Evolutionary conservation across 2,797 vertebrate species (phyloP).

Genomic region (Danionella dracula): DNA sequence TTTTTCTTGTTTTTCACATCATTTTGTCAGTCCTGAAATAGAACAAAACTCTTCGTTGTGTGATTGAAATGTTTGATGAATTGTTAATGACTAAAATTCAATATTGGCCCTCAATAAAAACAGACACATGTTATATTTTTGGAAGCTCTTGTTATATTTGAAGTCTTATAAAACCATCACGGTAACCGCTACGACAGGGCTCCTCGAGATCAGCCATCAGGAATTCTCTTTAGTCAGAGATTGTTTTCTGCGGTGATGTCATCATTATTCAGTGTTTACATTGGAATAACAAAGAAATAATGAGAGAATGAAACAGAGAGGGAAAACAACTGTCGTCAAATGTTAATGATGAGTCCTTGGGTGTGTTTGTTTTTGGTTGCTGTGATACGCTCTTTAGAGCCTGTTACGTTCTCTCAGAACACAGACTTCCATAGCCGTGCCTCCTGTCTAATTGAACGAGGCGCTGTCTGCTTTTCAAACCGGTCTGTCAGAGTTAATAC

Average conservation of each 20-base stretch:
- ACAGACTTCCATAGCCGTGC: conserved; percentile 2
- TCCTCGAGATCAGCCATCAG: conserved; percentile 10
- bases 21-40: too few relatives aligned
- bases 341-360: conserved; percentile 41
- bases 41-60: too few relatives aligned
- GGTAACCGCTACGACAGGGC: too few relatives aligned
- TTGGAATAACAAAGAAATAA: conserved; percentile 36
- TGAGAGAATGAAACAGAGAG: conserved; percentile 30
- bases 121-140: too few relatives aligned
- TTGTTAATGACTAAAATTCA: too few relatives aligned
- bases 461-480: conserved; percentile 1
- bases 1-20: too few relatives aligned
- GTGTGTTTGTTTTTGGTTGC: conserved; percentile 26
- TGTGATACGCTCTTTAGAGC: conserved; percentile 15
- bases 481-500: background rate
- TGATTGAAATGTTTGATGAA: too few relatives aligned
- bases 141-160: too few relatives aligned
- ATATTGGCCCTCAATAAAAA: too few relatives aligned
- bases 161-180: too few relatives aligned
- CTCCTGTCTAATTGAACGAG: conserved; percentile 19
- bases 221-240: conserved; percentile 37
- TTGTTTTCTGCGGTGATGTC: conserved; percentile 23
- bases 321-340: conserved; percentile 40
- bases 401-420: conserved; percentile 12
- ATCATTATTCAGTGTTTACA: conserved; percentile 38